These are phyloP conservation scores for Octodon degus DNA, from an alignment of 2,113 vertebrate genomes.

Conservation along the genomic window DNA sequence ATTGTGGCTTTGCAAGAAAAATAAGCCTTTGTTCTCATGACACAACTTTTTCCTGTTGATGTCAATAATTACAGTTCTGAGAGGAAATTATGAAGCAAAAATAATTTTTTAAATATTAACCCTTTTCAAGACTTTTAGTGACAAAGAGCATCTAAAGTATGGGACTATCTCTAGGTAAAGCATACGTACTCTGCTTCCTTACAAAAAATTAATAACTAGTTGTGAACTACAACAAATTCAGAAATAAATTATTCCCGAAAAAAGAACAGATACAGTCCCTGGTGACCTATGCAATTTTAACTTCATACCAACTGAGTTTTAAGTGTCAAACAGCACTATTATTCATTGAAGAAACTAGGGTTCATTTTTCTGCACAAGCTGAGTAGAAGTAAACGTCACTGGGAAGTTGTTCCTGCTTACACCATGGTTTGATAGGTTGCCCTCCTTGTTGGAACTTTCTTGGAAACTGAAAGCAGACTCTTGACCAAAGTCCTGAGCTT, in stretches of 20 bases:
- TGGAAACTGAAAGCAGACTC: constrained; percentile 40
- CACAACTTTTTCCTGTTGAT: constrained; percentile 9
- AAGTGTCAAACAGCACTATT: not conserved
- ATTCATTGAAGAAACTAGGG: constrained; percentile 30
- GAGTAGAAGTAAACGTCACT: not conserved
- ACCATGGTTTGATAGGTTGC: not conserved
- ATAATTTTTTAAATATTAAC: not conserved
- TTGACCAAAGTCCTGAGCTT: not conserved
- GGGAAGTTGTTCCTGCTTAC: not conserved
- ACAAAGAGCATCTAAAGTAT: not conserved
- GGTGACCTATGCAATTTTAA: constrained; percentile 33
- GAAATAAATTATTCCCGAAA: constrained; percentile 23
- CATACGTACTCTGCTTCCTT: not conserved
- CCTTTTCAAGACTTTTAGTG: constrained; percentile 22
- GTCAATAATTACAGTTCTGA: not conserved
- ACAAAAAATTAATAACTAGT: not conserved
- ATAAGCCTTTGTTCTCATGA: constrained; percentile 26
- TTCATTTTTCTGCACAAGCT: constrained; percentile 29
- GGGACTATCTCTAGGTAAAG: not conserved
- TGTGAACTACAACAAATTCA: constrained; percentile 39
- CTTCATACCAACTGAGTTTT: not conserved
- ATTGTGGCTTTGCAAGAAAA: not conserved
- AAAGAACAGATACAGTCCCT: not conserved
- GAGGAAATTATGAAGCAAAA: constrained; percentile 13
- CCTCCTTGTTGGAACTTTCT: not conserved